Conservation (phyloP, 35 echinoderm and acorn worm species). For the Heliocidaris erythrogramma region DNA sequence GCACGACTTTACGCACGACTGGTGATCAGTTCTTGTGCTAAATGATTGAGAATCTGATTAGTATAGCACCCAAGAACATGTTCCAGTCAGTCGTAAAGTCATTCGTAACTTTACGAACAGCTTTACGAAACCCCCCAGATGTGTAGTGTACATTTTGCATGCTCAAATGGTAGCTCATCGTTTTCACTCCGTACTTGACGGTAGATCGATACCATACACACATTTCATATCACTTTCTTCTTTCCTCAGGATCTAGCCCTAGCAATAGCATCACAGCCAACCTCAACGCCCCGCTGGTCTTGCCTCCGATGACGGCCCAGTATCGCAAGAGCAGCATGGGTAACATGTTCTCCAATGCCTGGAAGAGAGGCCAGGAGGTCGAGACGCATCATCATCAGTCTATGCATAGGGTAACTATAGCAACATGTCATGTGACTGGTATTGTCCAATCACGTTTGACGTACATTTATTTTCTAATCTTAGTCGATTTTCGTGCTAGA, state of each 20-base stretch:
- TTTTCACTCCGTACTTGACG: no score
- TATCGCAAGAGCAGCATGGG: constrained; percentile 68
- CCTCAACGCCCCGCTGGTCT: constrained; percentile 37
- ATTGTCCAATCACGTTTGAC: neutral
- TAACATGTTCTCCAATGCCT: constrained; percentile 88
- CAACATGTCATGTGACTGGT: constrained; percentile 24
- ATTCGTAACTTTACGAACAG: no score
- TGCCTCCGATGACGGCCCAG: constrained; percentile 33
- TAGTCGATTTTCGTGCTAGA: neutral
- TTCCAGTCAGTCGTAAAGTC: no score
- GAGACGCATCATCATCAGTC: constrained; percentile 48
- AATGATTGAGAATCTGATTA: no score
- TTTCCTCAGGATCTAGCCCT: constrained; percentile 52
- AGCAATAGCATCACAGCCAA: constrained; percentile 53
- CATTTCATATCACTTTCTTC: neutral
- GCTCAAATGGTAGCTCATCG: no score
- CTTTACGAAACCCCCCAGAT: no score
- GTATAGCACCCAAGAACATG: no score
- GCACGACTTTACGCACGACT: no score
- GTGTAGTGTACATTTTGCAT: no score
- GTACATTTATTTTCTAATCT: neutral
- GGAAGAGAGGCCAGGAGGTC: constrained; percentile 79
- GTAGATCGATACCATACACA: no score
- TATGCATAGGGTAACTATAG: constrained; percentile 30
- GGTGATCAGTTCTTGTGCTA: no score